Evolutionary conservation across 2,888 invertebrate genomes (phyloP).

Genomic region (Callosobruchus maculatus): DNA sequence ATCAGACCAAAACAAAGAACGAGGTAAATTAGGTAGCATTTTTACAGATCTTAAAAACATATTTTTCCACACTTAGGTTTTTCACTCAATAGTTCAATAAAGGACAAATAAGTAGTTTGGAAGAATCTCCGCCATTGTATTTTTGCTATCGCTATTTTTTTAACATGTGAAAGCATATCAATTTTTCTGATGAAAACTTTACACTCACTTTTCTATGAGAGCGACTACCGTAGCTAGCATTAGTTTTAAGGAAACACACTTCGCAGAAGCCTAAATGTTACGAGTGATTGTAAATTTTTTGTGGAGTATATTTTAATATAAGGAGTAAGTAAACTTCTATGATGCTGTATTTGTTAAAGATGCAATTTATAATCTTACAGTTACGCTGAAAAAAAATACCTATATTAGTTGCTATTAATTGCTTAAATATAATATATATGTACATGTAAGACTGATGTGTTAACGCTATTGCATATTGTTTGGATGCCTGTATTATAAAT

Average conservation of each 20-base stretch:
- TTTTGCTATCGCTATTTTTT: conserved; percentile 1
- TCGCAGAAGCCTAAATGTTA: not conserved
- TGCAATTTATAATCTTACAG: conserved; percentile 21
- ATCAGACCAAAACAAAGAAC: conserved; percentile 36
- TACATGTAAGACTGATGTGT: conserved; percentile 48
- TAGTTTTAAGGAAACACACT: not conserved
- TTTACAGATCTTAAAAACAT: conserved; percentile 30
- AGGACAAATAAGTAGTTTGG: conserved; percentile 20
- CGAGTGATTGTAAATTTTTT: conserved; percentile 20
- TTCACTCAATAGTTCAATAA: conserved; percentile 26
- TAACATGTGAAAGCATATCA: not conserved
- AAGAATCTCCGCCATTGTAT: not conserved
- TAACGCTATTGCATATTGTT: conserved; percentile 45
- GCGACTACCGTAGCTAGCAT: not conserved
- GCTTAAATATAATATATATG: conserved; percentile 34
- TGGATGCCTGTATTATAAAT: conserved; percentile 47
- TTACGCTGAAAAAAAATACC: conserved; percentile 24
- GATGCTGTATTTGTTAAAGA: conserved; percentile 10
- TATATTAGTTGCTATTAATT: conserved; percentile 29
- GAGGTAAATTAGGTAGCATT: conserved; percentile 31
- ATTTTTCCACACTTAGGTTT: conserved; percentile 44
- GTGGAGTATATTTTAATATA: conserved; percentile 26
- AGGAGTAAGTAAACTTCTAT: conserved; percentile 8
- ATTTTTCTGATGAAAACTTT: conserved; percentile 1
- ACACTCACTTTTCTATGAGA: not conserved